These are phyloP conservation scores for Sardinella longiceps DNA, from an alignment of 2,797 vertebrate species.

Conservation along the genomic window DNA sequence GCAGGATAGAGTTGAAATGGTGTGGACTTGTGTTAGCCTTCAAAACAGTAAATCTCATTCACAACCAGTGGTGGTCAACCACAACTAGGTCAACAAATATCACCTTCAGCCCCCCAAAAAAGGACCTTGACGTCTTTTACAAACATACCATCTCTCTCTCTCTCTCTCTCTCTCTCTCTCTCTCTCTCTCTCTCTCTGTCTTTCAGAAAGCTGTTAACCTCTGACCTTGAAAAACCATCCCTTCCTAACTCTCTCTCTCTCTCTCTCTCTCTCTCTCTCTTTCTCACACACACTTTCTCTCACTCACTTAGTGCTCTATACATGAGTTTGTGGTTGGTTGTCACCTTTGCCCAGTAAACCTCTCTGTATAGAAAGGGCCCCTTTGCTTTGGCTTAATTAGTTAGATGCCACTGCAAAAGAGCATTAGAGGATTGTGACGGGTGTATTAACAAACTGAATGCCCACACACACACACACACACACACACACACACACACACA, in stretches of 20 bases:
- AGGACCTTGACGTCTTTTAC: no score
- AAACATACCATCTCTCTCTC: no score
- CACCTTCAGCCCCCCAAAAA: no score
- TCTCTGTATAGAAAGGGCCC: conserved; percentile 62
- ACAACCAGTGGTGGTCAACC: not conserved
- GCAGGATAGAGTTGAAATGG: conserved; percentile 4
- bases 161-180: no score
- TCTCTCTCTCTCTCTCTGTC: no score
- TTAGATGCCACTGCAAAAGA: conserved; percentile 59
- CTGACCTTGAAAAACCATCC: not conserved
- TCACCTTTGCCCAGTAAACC: conserved; percentile 66
- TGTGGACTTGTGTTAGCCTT: conserved; percentile 23
- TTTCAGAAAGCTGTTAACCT: not conserved
- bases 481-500: not conserved
- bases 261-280: not conserved
- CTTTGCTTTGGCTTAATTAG: conserved; percentile 61
- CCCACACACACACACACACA: not conserved
- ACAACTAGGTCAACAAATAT: no score
- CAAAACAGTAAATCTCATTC: conserved; percentile 28
- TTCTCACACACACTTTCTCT: conserved; percentile 26
- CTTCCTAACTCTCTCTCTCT: not conserved
- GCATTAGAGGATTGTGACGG: conserved; percentile 53
- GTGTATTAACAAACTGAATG: conserved; percentile 32
- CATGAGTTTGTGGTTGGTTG: not conserved
- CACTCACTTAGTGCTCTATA: not conserved